Base-by-base conservation (phyloP, 1,140 invertebrate species). In the Drepana arcuata region DNA sequence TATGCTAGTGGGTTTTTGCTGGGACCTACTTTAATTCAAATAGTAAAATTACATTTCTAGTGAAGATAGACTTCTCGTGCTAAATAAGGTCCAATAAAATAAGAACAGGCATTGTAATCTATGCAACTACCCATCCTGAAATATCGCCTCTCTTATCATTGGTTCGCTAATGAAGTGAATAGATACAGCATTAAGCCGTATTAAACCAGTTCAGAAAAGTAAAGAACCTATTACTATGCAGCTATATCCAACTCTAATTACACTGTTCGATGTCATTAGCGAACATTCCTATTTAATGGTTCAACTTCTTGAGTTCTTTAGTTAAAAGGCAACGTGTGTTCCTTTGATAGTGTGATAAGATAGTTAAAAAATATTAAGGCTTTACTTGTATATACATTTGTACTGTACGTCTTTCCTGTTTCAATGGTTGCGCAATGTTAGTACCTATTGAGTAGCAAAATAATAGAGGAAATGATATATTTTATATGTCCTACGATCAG, bases 251-350 rank as follows among this genome's bases (percentile, higher is more conserved):
- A 30, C 12, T 38, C 38, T 49, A 48, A 55, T 55, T 43, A 38
- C 37, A n/a, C 13, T 41, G 34, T 43, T 34, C 27, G 16, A 16
- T 40, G 48, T 59, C 60, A 68, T 68, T 55, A 60, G 52, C 41
- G 7, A 40, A 48, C 48, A 56, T 60, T 55, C 49, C 42, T 53
- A 56, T 59, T 58, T 61, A 60, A 53, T 50, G 45, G 37, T 48
- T 4, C 16, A 14, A 31, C n/a, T 34, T 40, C 14, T 15, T 49
- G 24, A 49, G 41, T 49, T 24, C 30, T 16, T 35, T 40, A 34
- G 11, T 46, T 27, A 41, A 41, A 46, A 41, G 37, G 31, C 25
- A 32, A 40, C 37, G 33, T 41, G 16, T 36, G 38, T 40, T 40
- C 16, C 40, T 32, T 41, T 32, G 33, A 10, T 41, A 31, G 1